Percentiles rank a stretch among this genome's conserved stretches.
These are phyloP conservation scores for Coreius guichenoti DNA, from an alignment of 2,797 vertebrate genomes.

Conservation along the genomic window DNA sequence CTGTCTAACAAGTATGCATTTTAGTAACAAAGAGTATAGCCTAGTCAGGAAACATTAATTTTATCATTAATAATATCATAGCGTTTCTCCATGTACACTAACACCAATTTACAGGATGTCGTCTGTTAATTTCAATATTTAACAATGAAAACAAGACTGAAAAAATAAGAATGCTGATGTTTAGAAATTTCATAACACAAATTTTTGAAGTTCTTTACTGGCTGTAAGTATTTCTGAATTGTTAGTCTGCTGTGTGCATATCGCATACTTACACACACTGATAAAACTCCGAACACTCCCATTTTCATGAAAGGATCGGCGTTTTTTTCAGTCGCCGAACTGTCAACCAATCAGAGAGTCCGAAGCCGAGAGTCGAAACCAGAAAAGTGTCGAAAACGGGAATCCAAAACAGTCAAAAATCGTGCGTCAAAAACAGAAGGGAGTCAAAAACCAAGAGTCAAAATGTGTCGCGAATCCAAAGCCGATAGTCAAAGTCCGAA, in stretches of 20 bases:
- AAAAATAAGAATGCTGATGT: neutral
- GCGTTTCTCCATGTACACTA: neutral
- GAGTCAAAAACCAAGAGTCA: neutral
- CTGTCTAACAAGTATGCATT: neutral
- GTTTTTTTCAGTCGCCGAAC: neutral
- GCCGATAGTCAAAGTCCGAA: neutral
- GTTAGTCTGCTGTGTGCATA: neutral
- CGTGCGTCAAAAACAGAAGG: neutral
- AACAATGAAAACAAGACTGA: neutral
- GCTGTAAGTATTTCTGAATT: neutral
- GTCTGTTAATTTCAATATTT: neutral
- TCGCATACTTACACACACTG: slow-evolving; percentile 8
- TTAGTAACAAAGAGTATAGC: neutral
- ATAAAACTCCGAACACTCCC: neutral
- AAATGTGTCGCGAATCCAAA: neutral
- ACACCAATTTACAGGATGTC: neutral
- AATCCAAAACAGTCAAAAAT: neutral
- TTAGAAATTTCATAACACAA: neutral
- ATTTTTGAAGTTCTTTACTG: neutral
- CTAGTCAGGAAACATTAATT: neutral
- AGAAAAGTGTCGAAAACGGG: neutral
- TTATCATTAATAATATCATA: neutral
- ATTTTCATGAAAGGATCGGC: neutral
- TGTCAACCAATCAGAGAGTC: neutral
- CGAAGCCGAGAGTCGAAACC: neutral